Evolutionary conservation across 1,140 invertebrate genomes (phyloP).

Genomic region (Caerostris extrusa): DNA sequence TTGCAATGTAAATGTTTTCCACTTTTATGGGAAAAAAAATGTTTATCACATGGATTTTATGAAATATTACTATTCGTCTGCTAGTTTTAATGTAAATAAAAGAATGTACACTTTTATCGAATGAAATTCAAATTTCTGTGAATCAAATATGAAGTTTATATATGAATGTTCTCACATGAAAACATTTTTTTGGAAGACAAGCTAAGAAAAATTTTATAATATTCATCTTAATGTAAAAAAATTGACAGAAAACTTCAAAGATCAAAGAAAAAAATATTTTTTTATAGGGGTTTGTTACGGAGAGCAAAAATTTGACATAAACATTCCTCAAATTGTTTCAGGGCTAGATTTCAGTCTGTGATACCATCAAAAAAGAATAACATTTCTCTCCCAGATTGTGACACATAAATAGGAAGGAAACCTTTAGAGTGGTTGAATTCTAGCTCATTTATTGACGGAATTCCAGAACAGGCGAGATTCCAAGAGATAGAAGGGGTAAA

Average conservation of each 20-base stretch:
- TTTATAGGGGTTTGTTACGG: not conserved
- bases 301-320: not conserved
- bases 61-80: too few relatives aligned
- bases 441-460: slow-evolving; percentile 40
- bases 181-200: not conserved
- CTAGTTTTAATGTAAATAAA: too few relatives aligned
- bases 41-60: too few relatives aligned
- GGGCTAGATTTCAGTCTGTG: not conserved
- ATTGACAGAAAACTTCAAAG: slow-evolving; percentile 20
- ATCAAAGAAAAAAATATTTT: not conserved
- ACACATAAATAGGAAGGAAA: slow-evolving; percentile 37
- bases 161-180: not conserved
- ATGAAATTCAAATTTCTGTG: not conserved
- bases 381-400: slow-evolving; percentile 5
- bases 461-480: slow-evolving; percentile 9
- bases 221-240: not conserved
- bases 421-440: slow-evolving; percentile 48
- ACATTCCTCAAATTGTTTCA: slow-evolving; percentile 37
- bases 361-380: slow-evolving; percentile 44
- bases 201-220: not conserved
- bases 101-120: too few relatives aligned
- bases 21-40: too few relatives aligned
- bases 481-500: not conserved
- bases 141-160: not conserved
- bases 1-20: too few relatives aligned